Percentiles rank a stretch among this genome's conserved stretches.
phyloP scores from a whole-genome alignment of 2,797 vertebrate species.

The Aulostomus chinensis region DNA sequence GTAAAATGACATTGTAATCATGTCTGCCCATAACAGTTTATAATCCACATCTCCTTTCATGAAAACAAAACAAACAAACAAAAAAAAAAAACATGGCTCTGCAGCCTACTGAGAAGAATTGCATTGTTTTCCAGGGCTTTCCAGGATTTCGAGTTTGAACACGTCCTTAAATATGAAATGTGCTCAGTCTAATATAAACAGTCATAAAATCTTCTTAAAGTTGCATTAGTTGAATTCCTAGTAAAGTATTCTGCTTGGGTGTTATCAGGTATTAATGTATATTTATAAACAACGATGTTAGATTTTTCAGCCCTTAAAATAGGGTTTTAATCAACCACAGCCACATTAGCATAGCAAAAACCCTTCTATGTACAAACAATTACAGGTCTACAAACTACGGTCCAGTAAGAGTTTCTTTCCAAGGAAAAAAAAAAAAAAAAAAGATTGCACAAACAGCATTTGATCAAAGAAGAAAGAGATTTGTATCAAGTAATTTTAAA shows the following conservation, averaged over 20 bases:
- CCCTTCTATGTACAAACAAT: constrained; percentile 47
- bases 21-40: constrained; percentile 17
- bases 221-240: constrained; percentile 27
- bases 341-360: constrained; percentile 39
- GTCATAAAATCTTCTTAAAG: constrained; percentile 21
- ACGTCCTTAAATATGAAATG: constrained; percentile 17
- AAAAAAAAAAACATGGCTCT: constrained; percentile 27
- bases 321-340: constrained; percentile 53
- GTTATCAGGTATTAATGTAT: constrained; percentile 39
- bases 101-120: constrained; percentile 10
- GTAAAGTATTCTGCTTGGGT: constrained; percentile 29
- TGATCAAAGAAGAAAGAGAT: constrained; percentile 49
- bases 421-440: constrained; percentile 28
- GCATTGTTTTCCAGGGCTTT: constrained; percentile 56
- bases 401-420: constrained; percentile 54
- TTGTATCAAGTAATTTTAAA: constrained; percentile 64
- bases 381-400: constrained; percentile 47
- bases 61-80: no score
- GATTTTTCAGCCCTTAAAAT: constrained; percentile 61
- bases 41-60: constrained; percentile 54
- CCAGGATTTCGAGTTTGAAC: constrained; percentile 46
- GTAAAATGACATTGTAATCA: constrained; percentile 23
- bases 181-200: constrained; percentile 22
- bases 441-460: constrained; percentile 65
- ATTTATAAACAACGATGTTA: constrained; percentile 51